Evolutionary conservation across 2,888 invertebrate genomes (phyloP).

Genomic region (Lymantria monacha): DNA sequence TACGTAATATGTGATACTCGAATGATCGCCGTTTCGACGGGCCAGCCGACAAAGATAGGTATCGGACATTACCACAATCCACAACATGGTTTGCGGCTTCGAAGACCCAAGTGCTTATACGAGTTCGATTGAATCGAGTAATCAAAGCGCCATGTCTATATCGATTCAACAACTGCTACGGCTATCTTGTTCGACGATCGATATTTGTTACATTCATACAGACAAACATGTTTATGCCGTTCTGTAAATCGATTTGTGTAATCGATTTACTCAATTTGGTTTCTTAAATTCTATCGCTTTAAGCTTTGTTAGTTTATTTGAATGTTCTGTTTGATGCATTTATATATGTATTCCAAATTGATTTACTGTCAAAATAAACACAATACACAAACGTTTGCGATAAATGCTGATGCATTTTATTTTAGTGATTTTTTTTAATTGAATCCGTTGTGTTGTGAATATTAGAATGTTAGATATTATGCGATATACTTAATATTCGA

Average conservation of each 20-base stretch:
- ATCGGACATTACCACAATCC: constrained; percentile 69
- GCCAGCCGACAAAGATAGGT: constrained; percentile 69
- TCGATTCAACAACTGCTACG: constrained; percentile 71
- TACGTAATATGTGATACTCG: constrained; percentile 67
- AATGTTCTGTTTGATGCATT: constrained; percentile 21
- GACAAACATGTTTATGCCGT: constrained; percentile 50
- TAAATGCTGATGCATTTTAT: constrained; percentile 56
- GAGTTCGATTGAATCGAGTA: constrained; percentile 74
- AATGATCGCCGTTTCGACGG: constrained; percentile 65
- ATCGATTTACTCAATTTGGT: constrained; percentile 27
- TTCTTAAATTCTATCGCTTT: constrained; percentile 29
- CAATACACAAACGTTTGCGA: constrained; percentile 69
- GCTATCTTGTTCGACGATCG: constrained; percentile 72
- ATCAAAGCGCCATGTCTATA: constrained; percentile 78
- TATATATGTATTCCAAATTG: constrained; percentile 60
- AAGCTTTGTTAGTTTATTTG: neutral
- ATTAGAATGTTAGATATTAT: constrained; percentile 8
- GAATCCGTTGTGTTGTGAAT: constrained; percentile 40
- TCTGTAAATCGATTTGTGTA: constrained; percentile 33
- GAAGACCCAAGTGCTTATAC: constrained; percentile 54
- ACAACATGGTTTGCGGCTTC: constrained; percentile 55
- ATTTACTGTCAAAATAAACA: constrained; percentile 74
- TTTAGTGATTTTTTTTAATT: constrained; percentile 59
- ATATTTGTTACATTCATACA: constrained; percentile 72
- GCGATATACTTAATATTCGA: neutral